A percentile compares a stretch with the other conserved stretches of the same genome.
phyloP scores from a whole-genome alignment of 2,113 vertebrate genomes.

The Triplophysa rosa region DNA sequence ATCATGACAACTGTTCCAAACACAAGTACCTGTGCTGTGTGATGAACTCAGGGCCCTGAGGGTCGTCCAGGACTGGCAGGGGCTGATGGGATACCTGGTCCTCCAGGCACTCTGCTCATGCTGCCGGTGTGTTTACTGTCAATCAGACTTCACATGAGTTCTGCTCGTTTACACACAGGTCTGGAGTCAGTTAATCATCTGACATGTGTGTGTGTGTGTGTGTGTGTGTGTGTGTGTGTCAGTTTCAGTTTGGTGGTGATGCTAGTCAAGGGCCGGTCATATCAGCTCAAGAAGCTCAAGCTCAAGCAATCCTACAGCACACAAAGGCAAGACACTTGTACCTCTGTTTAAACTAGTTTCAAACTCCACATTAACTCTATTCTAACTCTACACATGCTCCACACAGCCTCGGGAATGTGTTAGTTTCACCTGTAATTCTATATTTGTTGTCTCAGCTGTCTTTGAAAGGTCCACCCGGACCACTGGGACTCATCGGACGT shows the following conservation, averaged over 20 bases:
- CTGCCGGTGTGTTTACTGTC: slow-evolving; percentile 77
- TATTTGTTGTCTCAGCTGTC: slow-evolving; percentile 77
- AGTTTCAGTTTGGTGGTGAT: slow-evolving; percentile 92
- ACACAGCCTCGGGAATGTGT: no score
- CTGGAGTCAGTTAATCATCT: no score
- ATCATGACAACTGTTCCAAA: not conserved
- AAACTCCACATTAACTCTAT: no score
- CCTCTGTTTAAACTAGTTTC: no score
- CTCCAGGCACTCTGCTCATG: slow-evolving; percentile 93
- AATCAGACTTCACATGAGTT: not conserved
- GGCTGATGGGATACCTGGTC: slow-evolving; percentile 91
- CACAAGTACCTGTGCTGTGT: slow-evolving; percentile 4
- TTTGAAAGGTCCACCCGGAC: slow-evolving; percentile 87
- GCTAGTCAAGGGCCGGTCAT: slow-evolving; percentile 80
- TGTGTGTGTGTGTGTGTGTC: slow-evolving; percentile 18
- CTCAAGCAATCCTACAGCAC: slow-evolving; percentile 95
- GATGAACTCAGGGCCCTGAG: slow-evolving; percentile 78
- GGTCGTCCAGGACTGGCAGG: slow-evolving; percentile 88
- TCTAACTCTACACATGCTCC: no score
- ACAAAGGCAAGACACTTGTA: slow-evolving; percentile 80
- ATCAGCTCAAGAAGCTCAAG: slow-evolving; percentile 93
- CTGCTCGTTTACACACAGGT: not conserved
- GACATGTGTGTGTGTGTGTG: not conserved
- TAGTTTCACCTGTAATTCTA: not conserved
- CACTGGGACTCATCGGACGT: slow-evolving; percentile 88